Evolutionary conservation across 2,888 invertebrate genomes (phyloP).

Genomic region (Cephus nigrinus): DNA sequence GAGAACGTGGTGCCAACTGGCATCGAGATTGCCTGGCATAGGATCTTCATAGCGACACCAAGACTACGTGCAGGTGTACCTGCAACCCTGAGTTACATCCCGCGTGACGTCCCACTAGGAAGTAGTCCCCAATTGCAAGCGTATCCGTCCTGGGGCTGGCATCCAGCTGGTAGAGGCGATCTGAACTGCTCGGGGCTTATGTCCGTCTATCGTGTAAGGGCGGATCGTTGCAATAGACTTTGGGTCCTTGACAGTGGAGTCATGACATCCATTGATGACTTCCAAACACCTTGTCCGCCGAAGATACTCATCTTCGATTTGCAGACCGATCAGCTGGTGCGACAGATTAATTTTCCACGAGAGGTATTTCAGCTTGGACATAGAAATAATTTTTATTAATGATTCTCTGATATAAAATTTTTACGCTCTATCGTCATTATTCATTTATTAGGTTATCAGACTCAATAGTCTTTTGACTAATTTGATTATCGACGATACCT

Average conservation of each 20-base stretch:
- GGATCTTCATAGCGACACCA: constrained; percentile 81
- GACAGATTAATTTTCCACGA: constrained; percentile 80
- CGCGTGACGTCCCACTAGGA: constrained; percentile 73
- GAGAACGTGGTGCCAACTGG: constrained; percentile 84
- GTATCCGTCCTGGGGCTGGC: constrained; percentile 83
- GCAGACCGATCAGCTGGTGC: constrained; percentile 76
- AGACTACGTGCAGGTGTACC: constrained; percentile 81
- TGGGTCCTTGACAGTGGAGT: constrained; percentile 87
- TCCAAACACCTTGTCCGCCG: constrained; percentile 77
- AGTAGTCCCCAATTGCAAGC: constrained; percentile 80
- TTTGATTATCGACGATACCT: constrained; percentile 80
- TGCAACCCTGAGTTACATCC: constrained; percentile 78
- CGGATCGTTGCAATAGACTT: constrained; percentile 84
- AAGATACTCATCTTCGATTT: constrained; percentile 85
- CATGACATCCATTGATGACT: constrained; percentile 77
- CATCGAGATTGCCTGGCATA: constrained; percentile 77
- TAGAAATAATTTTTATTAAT: background rate
- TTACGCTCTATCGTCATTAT: background rate
- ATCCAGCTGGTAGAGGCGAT: constrained; percentile 75
- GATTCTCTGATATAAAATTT: background rate
- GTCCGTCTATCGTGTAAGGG: constrained; percentile 81
- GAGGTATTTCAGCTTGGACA: constrained; percentile 59
- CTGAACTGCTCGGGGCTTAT: constrained; percentile 82
- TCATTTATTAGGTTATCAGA: constrained; percentile 70
- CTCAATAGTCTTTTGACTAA: constrained; percentile 83